Percentiles rank a stretch among this genome's conserved stretches.
Evolutionary conservation across 2,888 invertebrate genomes (phyloP).

Genomic region (Elysia crispata): DNA sequence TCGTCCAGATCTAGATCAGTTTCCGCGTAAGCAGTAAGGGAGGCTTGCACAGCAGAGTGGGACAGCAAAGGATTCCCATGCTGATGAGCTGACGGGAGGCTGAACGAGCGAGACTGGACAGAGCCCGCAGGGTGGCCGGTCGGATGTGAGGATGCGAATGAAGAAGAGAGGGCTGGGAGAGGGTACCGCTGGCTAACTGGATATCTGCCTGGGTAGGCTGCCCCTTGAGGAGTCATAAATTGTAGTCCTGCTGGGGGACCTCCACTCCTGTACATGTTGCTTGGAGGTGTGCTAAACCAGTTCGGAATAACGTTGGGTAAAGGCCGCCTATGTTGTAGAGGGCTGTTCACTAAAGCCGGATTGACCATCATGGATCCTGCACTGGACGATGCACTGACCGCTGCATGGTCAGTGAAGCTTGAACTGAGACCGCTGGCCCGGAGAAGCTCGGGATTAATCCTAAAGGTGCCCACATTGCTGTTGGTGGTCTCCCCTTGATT

Average conservation of each 20-base stretch:
- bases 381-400: not conserved
- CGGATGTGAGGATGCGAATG: not conserved
- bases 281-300: slow-evolving; percentile 47
- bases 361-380: not conserved
- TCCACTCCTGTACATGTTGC: not conserved
- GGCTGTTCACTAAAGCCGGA: not conserved
- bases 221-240: slow-evolving; percentile 13
- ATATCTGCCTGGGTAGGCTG: not conserved
- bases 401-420: not conserved
- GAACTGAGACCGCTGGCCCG: no score
- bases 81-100: slow-evolving; percentile 34
- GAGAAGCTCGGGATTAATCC: not conserved
- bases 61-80: slow-evolving; percentile 15
- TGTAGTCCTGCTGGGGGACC: not conserved
- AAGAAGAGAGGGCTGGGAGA: slow-evolving; percentile 11
- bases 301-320: slow-evolving; percentile 50
- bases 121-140: slow-evolving; percentile 15
- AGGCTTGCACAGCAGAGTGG: slow-evolving; percentile 28
- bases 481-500: not conserved
- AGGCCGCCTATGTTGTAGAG: slow-evolving; percentile 23
- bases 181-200: no score
- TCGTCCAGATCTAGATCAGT: slow-evolving; percentile 84
- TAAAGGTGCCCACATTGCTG: not conserved
- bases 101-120: slow-evolving; percentile 1
- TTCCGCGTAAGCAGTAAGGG: slow-evolving; percentile 81